Evolutionary conservation across 2,888 invertebrate species (phyloP), one percentile per base, ranked within the genome.

Genomic region (Leucoptera coffeella): DNA sequence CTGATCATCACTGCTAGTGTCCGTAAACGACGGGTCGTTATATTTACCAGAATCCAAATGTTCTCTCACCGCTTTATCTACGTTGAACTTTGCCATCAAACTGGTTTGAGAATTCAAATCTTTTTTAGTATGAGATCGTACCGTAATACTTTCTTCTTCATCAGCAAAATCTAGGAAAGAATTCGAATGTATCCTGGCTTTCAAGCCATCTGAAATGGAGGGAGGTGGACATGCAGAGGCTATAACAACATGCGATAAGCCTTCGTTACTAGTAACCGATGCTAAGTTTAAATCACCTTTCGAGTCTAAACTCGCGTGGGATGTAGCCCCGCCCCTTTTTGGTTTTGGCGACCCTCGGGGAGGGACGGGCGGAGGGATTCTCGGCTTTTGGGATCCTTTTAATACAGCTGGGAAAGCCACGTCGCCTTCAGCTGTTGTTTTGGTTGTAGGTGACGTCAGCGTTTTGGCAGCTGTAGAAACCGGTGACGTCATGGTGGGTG

Each of bases 311-410:
- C 51, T 50, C 29, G 61, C 41, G 38, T 58, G 62, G 6, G 65
- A 58, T 32, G 50, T 42, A 14, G 25, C 25, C 25, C 64, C 67
- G 22, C 73, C 73, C 19, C 76, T 62, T 54, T 77, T 77, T 30
- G 71, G 58, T 52, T 81, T 81, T 22, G 83, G 85, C 14, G 85
- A 84, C 30, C 87, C 87, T 42, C 90, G 73, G 3, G 90, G 90
- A 28, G 90, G 90, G 27, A 91, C 90, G 12, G 91, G 91, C 28
- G 91, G 91, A 22, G 90, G 90, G 21, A 89, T 80, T 56, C 85
- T 83, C 40, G 82, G 76, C 57, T 85, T 85, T 38, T 74, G 73
- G 22, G 77, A 74, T 43, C 83, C 82, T 57, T 84, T 85, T 45
- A 85, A 65, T 26, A 86, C 80, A 26, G 84, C 84, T 26, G 86